phyloP scores from a whole-genome alignment of 2,113 vertebrate genomes.

The Tiliqua scincoides region DNA sequence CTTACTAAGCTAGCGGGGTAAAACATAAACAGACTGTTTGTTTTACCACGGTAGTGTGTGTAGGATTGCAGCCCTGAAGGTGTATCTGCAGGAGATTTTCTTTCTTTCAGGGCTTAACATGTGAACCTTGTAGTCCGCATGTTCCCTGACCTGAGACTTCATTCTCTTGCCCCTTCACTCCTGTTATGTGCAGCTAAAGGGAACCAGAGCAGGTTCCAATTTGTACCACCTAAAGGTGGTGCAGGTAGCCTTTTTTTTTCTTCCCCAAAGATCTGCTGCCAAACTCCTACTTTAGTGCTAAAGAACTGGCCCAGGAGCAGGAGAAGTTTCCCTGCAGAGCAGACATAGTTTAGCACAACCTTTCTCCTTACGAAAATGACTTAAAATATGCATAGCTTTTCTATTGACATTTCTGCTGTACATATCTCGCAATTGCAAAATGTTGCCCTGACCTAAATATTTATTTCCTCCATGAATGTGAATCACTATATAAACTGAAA shows the following conservation, averaged over 20 bases:
- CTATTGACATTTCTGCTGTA: not conserved
- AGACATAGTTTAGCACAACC: not conserved
- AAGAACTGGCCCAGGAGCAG: not conserved
- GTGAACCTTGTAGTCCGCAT: not conserved
- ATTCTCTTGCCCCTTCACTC: not conserved
- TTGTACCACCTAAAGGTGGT: not conserved
- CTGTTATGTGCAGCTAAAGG: not conserved
- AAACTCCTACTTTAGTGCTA: not conserved
- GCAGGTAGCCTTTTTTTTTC: not conserved
- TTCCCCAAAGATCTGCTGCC: not conserved
- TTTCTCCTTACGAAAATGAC: not conserved
- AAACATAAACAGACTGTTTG: no score
- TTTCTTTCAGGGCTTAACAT: not conserved
- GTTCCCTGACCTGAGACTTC: not conserved
- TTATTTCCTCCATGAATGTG: constrained; percentile 11
- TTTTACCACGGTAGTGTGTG: no score
- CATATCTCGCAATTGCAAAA: constrained; percentile 10
- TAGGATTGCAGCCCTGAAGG: not conserved
- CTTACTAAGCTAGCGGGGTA: no score
- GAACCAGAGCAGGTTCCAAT: not conserved
- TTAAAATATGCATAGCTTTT: not conserved
- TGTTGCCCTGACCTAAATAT: constrained; percentile 14
- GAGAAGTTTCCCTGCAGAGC: not conserved
- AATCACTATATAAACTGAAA: constrained; percentile 5
- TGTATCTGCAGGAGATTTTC: not conserved